A percentile compares a stretch with the other conserved stretches of the same genome.
phyloP scores from a whole-genome alignment of 2,113 vertebrate species.

The Steatornis caripensis region DNA sequence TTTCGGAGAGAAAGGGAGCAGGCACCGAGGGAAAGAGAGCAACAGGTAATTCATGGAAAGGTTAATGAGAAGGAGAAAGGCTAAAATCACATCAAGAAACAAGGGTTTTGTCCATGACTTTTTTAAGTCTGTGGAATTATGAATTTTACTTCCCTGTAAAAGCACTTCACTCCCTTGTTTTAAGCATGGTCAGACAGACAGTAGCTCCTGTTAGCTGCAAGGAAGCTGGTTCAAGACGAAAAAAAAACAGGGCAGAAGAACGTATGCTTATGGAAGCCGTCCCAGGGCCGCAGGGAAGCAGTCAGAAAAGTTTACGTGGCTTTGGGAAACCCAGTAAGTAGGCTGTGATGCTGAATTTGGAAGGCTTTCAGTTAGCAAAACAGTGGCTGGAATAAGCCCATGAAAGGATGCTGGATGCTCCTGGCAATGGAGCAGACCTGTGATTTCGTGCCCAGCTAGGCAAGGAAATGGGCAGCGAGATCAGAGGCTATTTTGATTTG shows the following conservation, averaged over 20 bases:
- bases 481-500: background rate
- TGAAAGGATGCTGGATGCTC: background rate
- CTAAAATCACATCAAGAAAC: background rate
- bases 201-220: background rate
- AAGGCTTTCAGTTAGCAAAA: background rate
- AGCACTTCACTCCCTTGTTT: background rate
- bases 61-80: background rate
- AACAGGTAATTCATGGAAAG: background rate
- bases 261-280: background rate
- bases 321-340: slow-evolving; percentile 11
- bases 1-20: background rate
- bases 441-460: background rate
- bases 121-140: background rate
- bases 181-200: background rate
- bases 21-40: background rate
- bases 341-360: background rate
- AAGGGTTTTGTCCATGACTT: background rate
- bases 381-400: background rate
- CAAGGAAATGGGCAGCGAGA: slow-evolving; percentile 24
- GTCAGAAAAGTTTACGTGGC: slow-evolving; percentile 6
- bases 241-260: background rate
- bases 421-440: background rate
- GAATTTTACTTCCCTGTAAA: background rate
- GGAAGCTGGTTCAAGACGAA: background rate
- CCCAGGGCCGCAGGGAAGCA: background rate